phyloP scores from a whole-genome alignment of 1,140 invertebrate genomes.

The Caenorhabditis tropicalis region DNA sequence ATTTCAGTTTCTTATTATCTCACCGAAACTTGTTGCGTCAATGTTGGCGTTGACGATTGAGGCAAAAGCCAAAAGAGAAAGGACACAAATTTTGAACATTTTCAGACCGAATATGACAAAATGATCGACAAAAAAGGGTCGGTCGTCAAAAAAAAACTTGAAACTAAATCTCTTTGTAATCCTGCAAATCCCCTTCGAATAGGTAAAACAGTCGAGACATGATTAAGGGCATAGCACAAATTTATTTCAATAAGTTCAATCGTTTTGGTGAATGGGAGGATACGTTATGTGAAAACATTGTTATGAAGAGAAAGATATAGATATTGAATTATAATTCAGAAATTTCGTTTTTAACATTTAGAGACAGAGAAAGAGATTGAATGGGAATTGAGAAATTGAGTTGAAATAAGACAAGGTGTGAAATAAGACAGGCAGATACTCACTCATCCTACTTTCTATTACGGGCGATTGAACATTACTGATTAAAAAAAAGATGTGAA shows the following conservation, averaged over 20 bases:
- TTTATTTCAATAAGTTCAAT: conserved; percentile 42
- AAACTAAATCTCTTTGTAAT: conserved; percentile 3
- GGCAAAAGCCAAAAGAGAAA: not conserved
- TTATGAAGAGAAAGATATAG: not conserved
- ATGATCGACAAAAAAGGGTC: not conserved
- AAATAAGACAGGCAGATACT: conserved; percentile 20
- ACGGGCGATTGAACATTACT: conserved; percentile 15
- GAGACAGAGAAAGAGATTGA: not conserved
- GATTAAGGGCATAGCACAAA: conserved; percentile 17
- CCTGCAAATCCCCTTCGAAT: not conserved
- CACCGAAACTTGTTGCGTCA: not conserved
- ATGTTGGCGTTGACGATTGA: not conserved
- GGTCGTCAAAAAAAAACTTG: not conserved
- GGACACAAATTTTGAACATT: not conserved
- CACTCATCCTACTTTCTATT: conserved; percentile 17
- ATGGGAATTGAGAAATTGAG: not conserved
- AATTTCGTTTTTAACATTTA: not conserved
- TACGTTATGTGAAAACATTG: not conserved
- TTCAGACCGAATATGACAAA: not conserved
- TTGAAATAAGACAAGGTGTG: not conserved
- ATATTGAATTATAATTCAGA: conserved; percentile 5
- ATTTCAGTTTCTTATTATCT: not conserved
- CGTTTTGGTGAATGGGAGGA: not conserved
- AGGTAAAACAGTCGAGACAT: not conserved
- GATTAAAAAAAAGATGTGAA: not conserved